Evolutionary conservation across 2,888 invertebrate genomes (phyloP), one percentile per base, ranked within the genome.

Genomic region (Mactromeris polynyma): DNA sequence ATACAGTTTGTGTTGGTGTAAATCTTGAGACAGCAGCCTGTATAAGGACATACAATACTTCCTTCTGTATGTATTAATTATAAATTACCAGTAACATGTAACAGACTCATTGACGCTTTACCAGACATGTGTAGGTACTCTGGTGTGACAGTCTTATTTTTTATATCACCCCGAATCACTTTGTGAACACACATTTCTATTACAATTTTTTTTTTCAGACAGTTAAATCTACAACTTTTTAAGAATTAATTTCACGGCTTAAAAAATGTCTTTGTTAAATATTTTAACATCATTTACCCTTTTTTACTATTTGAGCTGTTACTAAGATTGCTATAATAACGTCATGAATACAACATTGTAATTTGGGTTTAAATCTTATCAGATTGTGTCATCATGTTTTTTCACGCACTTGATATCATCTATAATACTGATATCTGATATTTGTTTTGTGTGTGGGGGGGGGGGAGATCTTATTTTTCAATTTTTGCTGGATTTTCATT

Each of bases 351-450:
- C 6, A n/a, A 64, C 26, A 26, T 26, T n/a, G 58, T 64, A 64
- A 26, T 64, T 64, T 26, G 58, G 58, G 58, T n/a, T 64, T 26
- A 26, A 64, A 64, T 64, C 58, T 64, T 64, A 64, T 64, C 58
- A 64, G 26, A 64, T 64, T 26, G 26, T 64, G 58, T 64, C 58
- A 64, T 64, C 58, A 64, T 26, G 58, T n/a, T 64, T 64, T 64
- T 64, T 64, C 26, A 64, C 26, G n/a, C 58, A 26, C 26, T 64
- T 64, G 58, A 64, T 64, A 64, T 64, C 26, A 64, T 64, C 58
- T 26, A 64, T 64, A 6, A n/a, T 3, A 26, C 2, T 2, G 58
- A 64, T 9, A 26, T n/a, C n/a, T n/a, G 26, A 64, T 64, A 64
- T 26, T 26, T 64, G n/a, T n/a, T 26, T 17, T 2, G 51, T 2